phyloP scores from a whole-genome alignment of 2,113 vertebrate species.

The Tenrec ecaudatus region DNA sequence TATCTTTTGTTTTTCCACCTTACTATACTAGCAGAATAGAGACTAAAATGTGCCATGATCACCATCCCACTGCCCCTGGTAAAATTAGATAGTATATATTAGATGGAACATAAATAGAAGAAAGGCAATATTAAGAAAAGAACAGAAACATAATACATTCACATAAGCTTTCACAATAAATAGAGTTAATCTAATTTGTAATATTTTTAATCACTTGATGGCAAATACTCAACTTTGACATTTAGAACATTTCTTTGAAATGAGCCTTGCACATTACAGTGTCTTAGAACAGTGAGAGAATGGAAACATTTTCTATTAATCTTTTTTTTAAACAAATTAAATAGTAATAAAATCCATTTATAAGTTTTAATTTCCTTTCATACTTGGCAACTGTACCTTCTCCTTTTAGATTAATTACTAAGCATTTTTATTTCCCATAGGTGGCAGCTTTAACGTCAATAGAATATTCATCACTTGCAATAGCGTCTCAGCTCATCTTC shows the following conservation, averaged over 20 bases:
- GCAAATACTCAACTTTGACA: not conserved
- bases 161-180: not conserved
- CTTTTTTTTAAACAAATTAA: conserved; percentile 59
- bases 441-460: conserved; percentile 57
- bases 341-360: conserved; percentile 58
- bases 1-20: not conserved
- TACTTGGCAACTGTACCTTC: conserved; percentile 68
- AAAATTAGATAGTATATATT: not conserved
- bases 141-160: not conserved
- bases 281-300: conserved; percentile 19
- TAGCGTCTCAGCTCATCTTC: conserved; percentile 12
- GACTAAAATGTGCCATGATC: not conserved
- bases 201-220: conserved; percentile 16
- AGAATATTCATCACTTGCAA: conserved; percentile 29
- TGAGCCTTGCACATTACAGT: not conserved
- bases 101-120: not conserved
- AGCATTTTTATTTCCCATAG: conserved; percentile 63
- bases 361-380: conserved; percentile 67
- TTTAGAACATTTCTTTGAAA: not conserved
- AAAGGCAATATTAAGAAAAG: not conserved
- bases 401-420: conserved; percentile 68
- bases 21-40: not conserved
- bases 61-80: not conserved
- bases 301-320: conserved; percentile 44
- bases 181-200: not conserved